A percentile compares a stretch with the other conserved stretches of the same genome.
Conservation (phyloP, 2,797 vertebrate species). For the Pseudomugil gertrudae region DNA sequence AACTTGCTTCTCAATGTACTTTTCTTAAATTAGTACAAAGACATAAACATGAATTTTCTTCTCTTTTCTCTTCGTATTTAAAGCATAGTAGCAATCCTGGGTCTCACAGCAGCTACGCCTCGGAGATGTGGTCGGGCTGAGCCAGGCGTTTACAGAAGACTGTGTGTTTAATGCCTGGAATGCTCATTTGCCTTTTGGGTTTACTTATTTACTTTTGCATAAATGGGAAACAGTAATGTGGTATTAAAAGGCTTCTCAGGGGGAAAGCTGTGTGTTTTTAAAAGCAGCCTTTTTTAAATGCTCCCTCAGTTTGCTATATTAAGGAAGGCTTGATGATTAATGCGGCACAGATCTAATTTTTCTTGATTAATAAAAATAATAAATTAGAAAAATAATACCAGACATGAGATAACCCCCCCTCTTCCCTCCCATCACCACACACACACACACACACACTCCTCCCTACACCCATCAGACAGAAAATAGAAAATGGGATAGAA, state of each 20-base stretch:
- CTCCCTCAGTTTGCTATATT: conserved; percentile 73
- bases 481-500: conserved; percentile 66
- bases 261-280: conserved; percentile 69
- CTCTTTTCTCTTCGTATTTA: conserved; percentile 26
- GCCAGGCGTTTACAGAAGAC: conserved; percentile 76
- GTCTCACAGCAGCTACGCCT: conserved; percentile 56
- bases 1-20: conserved; percentile 34
- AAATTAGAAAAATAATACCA: conserved; percentile 67
- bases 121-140: conserved; percentile 66
- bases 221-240: conserved; percentile 80
- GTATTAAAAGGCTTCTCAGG: conserved; percentile 76
- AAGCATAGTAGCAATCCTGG: conserved; percentile 32
- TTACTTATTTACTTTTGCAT: conserved; percentile 85
- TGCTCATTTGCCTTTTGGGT: conserved; percentile 81
- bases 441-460: conserved; percentile 6
- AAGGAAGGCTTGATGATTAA: conserved; percentile 69
- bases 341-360: conserved; percentile 73
- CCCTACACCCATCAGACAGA: conserved; percentile 69
- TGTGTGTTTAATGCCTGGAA: conserved; percentile 83
- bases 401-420: conserved; percentile 40
- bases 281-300: conserved; percentile 65
- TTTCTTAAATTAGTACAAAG: conserved; percentile 49
- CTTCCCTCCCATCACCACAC: not conserved
- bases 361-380: conserved; percentile 71
- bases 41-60: conserved; percentile 66